Base-by-base conservation (phyloP, 2,797 vertebrate genomes). In the Acipenser transmontanus region DNA sequence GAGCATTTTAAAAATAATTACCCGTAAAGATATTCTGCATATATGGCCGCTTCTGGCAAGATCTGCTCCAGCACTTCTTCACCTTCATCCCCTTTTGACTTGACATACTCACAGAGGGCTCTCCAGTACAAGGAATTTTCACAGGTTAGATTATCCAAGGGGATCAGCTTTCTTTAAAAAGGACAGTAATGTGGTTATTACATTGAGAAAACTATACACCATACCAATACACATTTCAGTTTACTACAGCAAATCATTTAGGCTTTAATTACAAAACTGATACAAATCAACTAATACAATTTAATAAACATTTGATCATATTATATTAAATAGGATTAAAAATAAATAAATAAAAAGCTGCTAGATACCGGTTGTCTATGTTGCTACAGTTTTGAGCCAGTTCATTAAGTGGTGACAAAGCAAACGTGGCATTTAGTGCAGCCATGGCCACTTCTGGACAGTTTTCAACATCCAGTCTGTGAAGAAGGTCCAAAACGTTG, bases 401-500 rank as follows among this genome's bases (percentile, higher is more conserved):
- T 0, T 95, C 90, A 50, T 77, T 82, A 5, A 85, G 61, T 1
- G 85, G 67, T 34, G 78, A 88, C 60, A 78, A 70, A n/a, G 80
- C 85, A 80, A 98, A 95, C 6, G 94, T 68, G 57, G 91, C 86
- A 66, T 84, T 89, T 68, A 98, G 83, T 2, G 84, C 87, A 34
- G 84, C 79, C 60, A 87, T 69, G 5, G 93, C 93, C 0, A 93
- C 94, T 72, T 94, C 86, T 8, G 91, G 77, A 52, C 93, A 98
- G 74, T 97, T 94, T 81, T 99, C 97, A 9, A 97, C 93, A 77
- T 99, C 96, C 64, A 99, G 83, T 34, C 86, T 87, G 80, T 96
- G 95, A 64, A 99, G 93, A 65, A 99, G 73, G 72, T 95, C 88
- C 48, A 97, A 80, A 62, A 95, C 59, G 62, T 93, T 84, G 1